Evolutionary conservation across 2,888 invertebrate genomes (phyloP), one percentile per base, ranked within the genome.

Genomic region (Dasypolia templi): DNA sequence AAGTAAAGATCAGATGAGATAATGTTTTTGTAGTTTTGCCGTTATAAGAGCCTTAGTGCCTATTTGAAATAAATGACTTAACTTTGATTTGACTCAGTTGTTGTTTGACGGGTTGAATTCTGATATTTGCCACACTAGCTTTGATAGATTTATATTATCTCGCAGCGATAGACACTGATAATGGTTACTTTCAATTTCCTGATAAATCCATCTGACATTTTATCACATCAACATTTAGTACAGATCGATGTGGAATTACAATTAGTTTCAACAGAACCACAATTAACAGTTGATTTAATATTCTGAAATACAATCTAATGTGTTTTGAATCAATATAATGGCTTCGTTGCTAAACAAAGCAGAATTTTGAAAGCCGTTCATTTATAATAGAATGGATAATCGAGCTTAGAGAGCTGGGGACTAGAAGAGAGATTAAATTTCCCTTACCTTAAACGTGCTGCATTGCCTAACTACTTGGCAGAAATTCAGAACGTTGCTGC

Each of bases 391-490:
- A 68, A 51, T 3, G 39, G 44, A 61, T 63, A 53, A 66, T 53
- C 32, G 14, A 67, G 32, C 79, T 56, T 51, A 59, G 55, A 32
- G 49, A 63, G 58, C 32, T 78, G n/a, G n/a, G 26, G 44, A 44
- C 69, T 53, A 67, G n/a, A n/a, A n/a, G 42, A 64, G 62, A 62
- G 55, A 49, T 75, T 75, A 58, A 62, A 82, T 82, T 75, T 75
- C 68, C 76, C 58, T 84, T 82, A 84, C 79, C 73, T 79, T 75
- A 72, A 69, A 72, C 51, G 71, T 71, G 79, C 79, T 68, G 78
- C 75, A 76, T 68, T 77, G 72, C 82, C 62, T 75, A 67, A 82
- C 79, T 72, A 88, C 81, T 88, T 89, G 85, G 82, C 85, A 81
- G 80, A 84, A 83, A 85, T 86, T 85, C 81, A 82, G 76, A 81